These are phyloP conservation scores for Macroglossus sobrinus DNA, from an alignment of 2,113 vertebrate species.

Conservation along the genomic window DNA sequence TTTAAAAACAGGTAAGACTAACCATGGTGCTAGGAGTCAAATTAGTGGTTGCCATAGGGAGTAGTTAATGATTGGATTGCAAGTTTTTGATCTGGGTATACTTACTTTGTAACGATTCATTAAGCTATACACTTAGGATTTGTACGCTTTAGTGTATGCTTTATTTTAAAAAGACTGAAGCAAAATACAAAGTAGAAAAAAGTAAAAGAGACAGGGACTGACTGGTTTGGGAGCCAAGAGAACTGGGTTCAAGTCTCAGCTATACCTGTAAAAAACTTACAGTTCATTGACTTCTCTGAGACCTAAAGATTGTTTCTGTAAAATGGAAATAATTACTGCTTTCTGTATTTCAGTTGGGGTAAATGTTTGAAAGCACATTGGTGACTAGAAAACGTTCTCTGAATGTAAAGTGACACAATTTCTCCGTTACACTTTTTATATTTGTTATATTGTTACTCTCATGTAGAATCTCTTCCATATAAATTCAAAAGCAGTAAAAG, in stretches of 20 bases:
- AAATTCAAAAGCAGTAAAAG: conserved; percentile 9
- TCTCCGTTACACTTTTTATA: background rate
- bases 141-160: background rate
- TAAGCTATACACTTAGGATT: background rate
- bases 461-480: background rate
- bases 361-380: background rate
- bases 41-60: background rate
- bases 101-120: background rate
- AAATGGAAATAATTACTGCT: background rate
- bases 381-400: background rate
- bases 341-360: background rate
- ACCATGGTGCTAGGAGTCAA: background rate
- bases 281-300: background rate
- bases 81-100: background rate
- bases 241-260: background rate
- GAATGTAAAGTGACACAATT: background rate
- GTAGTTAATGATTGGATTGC: background rate
- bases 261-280: background rate
- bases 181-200: background rate
- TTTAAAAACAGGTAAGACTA: background rate
- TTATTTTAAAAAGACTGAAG: background rate
- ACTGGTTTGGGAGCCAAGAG: background rate
- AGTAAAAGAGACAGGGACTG: background rate
- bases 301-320: background rate
- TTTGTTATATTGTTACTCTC: background rate